Evolutionary conservation across 2,113 vertebrate genomes (phyloP), one percentile per base, ranked within the genome.

Genomic region (Notothenia rossii): DNA sequence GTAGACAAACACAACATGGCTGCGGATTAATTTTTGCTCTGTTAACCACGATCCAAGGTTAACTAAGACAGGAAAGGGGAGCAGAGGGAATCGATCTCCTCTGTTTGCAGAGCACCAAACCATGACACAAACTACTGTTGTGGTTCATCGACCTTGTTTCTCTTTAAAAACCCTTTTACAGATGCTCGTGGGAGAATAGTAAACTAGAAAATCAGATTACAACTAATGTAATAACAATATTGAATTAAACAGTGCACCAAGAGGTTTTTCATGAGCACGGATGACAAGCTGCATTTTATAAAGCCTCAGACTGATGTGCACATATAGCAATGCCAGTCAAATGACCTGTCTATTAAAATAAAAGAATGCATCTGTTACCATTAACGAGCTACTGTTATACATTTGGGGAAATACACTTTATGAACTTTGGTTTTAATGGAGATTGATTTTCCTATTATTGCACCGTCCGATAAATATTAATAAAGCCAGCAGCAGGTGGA

Each of bases 31-130:
- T 92, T 82, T 49, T 69, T 70, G 67, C 69, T 86, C 79, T 60
- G 69, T 92, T 90, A 91, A 88, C 81, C 73, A 67, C 55, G 55
- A 87, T 62, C 54, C 72, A 78, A 86, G 80, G 80, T 88, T 86
- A 81, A 91, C 83, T 73, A 68, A 69, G 73, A 79, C 46, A 51
- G 33, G 75, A 40, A 77, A 66, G 55, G 50, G 51, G 70, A 76
- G 74, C 71, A 72, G 68, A 69, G 84, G 65, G 50, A 81, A 92
- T 88, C 40, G 36, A 89, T 90, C 63, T 59, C 56, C 50, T 64
- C 63, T 53, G 86, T 92, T 90, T 85, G 77, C 64, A 81, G 84
- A 90, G 82, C 77, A 71, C 65, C 75, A 66, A 72, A 82, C 72
- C 78, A 33, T 72, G 82, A 76, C 49, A 33, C 63, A 72, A 87